Evolutionary conservation across 2,113 vertebrate species (phyloP).

Genomic region (Bujurquina vittata): DNA sequence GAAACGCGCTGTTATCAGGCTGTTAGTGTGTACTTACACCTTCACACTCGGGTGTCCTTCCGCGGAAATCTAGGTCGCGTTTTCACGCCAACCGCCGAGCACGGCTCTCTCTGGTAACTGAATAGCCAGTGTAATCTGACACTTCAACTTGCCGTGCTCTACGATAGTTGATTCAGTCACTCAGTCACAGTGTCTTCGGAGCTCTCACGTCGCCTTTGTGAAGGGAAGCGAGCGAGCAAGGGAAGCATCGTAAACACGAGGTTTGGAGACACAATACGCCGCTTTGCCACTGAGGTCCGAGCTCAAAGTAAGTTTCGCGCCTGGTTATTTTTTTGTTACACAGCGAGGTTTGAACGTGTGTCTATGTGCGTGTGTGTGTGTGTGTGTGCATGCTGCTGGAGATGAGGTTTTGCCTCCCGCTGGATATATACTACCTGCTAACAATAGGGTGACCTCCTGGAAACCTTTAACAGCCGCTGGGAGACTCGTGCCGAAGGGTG

Average conservation of each 20-base stretch:
- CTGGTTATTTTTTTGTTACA: constrained; percentile 60
- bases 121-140: constrained; percentile 99
- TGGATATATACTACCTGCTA: constrained; percentile 78
- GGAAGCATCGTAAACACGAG: constrained; percentile 70
- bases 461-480: constrained; percentile 66
- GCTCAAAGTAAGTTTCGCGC: constrained; percentile 90
- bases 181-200: constrained; percentile 92
- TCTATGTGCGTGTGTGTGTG: constrained; percentile 54
- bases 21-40: constrained; percentile 42
- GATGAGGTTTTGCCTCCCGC: constrained; percentile 72
- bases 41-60: constrained; percentile 58
- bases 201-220: constrained; percentile 91
- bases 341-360: constrained; percentile 43
- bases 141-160: constrained; percentile 99
- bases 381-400: constrained; percentile 27
- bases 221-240: constrained; percentile 71
- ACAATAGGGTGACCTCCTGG: constrained; percentile 86
- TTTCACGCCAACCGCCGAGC: constrained; percentile 87
- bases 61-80: constrained; percentile 84
- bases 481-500: constrained; percentile 51
- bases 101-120: constrained; percentile 96
- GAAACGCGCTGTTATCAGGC: constrained; percentile 32
- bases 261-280: constrained; percentile 67
- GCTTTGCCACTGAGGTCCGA: constrained; percentile 76
- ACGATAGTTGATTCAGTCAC: constrained; percentile 99